Conservation (phyloP, 2,797 vertebrate genomes). For the Oreochromis mossambicus region DNA sequence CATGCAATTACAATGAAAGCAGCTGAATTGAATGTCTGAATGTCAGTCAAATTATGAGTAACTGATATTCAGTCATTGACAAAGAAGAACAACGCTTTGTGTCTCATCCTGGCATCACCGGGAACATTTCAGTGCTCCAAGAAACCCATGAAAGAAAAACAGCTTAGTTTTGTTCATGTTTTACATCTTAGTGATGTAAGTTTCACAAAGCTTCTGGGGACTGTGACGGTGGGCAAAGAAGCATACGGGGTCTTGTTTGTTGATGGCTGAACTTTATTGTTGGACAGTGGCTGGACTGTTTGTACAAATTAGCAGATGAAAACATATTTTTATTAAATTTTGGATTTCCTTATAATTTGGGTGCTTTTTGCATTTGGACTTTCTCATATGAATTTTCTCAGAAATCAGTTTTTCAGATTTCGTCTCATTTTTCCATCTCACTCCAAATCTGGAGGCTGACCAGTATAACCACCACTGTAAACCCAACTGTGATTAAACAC, state of each 20-base stretch:
- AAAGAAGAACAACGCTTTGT: background rate
- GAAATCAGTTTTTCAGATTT: background rate
- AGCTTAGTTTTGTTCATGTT: background rate
- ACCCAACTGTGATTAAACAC: background rate
- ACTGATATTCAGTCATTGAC: background rate
- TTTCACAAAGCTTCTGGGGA: background rate
- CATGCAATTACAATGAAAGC: background rate
- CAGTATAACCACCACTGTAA: background rate
- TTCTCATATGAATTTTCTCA: background rate
- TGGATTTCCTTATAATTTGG: background rate
- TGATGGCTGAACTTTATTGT: background rate
- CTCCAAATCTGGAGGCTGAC: background rate
- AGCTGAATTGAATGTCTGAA: background rate
- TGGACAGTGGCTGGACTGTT: background rate
- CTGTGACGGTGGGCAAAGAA: background rate
- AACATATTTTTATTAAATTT: background rate
- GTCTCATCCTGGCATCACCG: background rate
- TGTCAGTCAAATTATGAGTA: background rate
- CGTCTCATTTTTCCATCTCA: background rate
- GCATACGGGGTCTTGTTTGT: background rate
- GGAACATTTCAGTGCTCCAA: background rate
- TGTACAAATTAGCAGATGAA: background rate
- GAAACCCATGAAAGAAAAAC: background rate
- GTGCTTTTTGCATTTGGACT: background rate
- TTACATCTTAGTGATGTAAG: background rate